Base-by-base conservation (phyloP, 2,888 invertebrate species). In the Kryphioiulus occultus region DNA sequence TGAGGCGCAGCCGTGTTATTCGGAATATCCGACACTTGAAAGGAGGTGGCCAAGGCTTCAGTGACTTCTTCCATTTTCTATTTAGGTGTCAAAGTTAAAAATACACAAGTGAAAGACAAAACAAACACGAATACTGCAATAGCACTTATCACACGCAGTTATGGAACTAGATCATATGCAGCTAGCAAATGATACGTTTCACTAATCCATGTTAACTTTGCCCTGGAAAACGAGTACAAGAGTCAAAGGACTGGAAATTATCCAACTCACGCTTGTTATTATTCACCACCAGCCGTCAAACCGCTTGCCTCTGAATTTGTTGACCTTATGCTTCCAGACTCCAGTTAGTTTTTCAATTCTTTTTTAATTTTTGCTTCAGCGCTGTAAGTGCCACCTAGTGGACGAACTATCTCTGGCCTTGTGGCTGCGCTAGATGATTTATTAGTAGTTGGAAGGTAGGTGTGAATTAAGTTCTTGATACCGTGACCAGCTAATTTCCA, bases 1-100 rank as follows among this genome's bases (percentile, higher is more conserved):
- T 89, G 89, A 44, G 68, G 22, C 17, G 87, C 68, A 78, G 87
- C 68, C 9, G 87, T 78, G 17, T 87, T 82, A 47, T 87, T 85
- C 17, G 85, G 85, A 85, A 85, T 85, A 26, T 85, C 44, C 12
- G 35, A 35, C 30, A 85, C 85, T 35, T 35, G 44, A 42, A 85
- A 85, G 12, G 85, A 85, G 9, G 85, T 26, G 19, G 85, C 85
- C 39, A 85, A 85, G 5, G 85, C 22, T 39, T 85, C 85, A n/a
- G 85, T 85, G 22, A 85, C 32, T 85, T 85, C 85, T 35, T 85
- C 85, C 85, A 85, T 85, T 17, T 47, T 47, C 47, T 47, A 15
- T 15, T 15, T 2, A 47, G 17, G 17, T 12, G 47, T 2, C 47
- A 47, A 47, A 47, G 17, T 47, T 47, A 9, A 17, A 47, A 47